A percentile compares a stretch with the other conserved stretches of the same genome.
Evolutionary conservation across 2,888 invertebrate species (phyloP).

Genomic region (Caenorhabditis sp.): DNA sequence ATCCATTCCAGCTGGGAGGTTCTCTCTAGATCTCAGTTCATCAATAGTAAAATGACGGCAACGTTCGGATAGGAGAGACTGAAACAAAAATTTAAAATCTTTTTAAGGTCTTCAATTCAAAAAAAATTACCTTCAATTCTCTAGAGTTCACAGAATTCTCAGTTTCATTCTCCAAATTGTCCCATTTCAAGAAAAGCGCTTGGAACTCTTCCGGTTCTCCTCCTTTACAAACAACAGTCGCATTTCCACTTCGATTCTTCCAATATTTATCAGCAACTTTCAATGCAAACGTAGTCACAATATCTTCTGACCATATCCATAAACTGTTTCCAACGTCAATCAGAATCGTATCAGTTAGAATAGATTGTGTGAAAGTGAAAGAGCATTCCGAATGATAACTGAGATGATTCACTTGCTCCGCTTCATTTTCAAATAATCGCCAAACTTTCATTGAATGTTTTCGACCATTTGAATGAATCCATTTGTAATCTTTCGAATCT

Average conservation of each 20-base stretch:
- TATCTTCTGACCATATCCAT: constrained; percentile 62
- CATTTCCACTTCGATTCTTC: constrained; percentile 27
- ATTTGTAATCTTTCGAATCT: constrained; percentile 26
- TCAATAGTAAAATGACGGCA: constrained; percentile 42
- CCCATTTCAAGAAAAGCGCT: constrained; percentile 61
- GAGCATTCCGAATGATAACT: constrained; percentile 35
- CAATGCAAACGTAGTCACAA: constrained; percentile 49
- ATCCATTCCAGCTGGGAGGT: constrained; percentile 59
- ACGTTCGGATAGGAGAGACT: constrained; percentile 50
- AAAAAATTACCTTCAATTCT: neutral
- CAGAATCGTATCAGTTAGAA: constrained; percentile 49
- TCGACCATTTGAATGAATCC: constrained; percentile 39
- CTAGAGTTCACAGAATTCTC: neutral
- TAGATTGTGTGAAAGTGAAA: constrained; percentile 54
- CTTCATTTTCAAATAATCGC: constrained; percentile 57
- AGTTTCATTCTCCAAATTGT: constrained; percentile 23
- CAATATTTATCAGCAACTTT: constrained; percentile 53
- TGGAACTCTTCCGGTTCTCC: constrained; percentile 59
- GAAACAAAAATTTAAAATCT: constrained; percentile 6
- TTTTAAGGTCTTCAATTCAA: neutral
- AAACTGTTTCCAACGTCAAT: constrained; percentile 56
- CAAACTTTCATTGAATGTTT: constrained; percentile 41
- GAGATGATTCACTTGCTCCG: constrained; percentile 36
- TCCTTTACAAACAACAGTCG: constrained; percentile 51
- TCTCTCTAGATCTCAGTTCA: constrained; percentile 47